These are phyloP conservation scores for Philaethria dido DNA, from an alignment of 2,888 invertebrate species.

Conservation along the genomic window DNA sequence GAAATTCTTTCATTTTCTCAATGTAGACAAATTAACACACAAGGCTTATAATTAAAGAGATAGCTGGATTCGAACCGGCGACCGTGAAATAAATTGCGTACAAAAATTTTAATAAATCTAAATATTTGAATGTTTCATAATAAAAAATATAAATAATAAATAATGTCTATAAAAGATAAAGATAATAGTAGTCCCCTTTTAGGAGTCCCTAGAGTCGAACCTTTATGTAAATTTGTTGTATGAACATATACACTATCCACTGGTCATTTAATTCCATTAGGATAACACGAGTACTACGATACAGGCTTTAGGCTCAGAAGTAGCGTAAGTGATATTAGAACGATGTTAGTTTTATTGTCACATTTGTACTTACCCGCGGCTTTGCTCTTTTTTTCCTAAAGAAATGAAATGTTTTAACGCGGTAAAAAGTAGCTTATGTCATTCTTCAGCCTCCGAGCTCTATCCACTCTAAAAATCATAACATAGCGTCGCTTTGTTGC, in stretches of 20 bases:
- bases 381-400: too few species aligned
- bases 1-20: not conserved
- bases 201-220: constrained; percentile 10
- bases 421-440: too few species aligned
- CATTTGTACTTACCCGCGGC: too few species aligned
- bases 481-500: too few species aligned
- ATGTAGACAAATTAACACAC: not conserved
- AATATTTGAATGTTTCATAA: not conserved
- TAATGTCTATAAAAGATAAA: not conserved
- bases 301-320: not conserved
- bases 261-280: constrained; percentile 7
- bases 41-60: not conserved
- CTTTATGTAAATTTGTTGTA: constrained; percentile 22
- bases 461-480: too few species aligned
- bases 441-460: too few species aligned
- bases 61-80: not conserved
- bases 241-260: constrained; percentile 8
- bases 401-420: too few species aligned
- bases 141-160: not conserved
- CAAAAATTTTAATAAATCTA: not conserved
- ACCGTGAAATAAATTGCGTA: not conserved
- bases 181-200: not conserved
- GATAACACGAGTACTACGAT: not conserved
- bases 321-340: not conserved
- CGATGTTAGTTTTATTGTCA: not conserved